Evolutionary conservation across 2,888 invertebrate species (phyloP).

Genomic region (Ophion costatus): DNA sequence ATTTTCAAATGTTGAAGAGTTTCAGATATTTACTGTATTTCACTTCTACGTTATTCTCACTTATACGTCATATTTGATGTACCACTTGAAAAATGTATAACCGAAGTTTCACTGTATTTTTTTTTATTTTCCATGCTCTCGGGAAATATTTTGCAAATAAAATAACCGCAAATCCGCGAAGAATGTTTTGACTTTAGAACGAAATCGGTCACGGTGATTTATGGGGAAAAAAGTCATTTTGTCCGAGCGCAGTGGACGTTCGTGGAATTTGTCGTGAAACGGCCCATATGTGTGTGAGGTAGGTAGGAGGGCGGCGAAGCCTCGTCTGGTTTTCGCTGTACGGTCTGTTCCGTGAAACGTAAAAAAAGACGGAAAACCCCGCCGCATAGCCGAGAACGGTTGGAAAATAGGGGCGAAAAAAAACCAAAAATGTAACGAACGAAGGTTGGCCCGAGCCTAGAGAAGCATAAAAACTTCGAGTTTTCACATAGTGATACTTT

Average conservation of each 20-base stretch:
- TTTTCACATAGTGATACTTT: constrained; percentile 17
- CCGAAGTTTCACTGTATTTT: too few relatives aligned
- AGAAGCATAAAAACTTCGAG: constrained; percentile 31
- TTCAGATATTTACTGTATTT: too few relatives aligned
- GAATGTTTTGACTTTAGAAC: too few relatives aligned
- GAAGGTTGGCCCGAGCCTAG: constrained; percentile 12
- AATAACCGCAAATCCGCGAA: background rate
- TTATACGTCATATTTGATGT: too few relatives aligned
- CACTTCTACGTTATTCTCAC: too few relatives aligned
- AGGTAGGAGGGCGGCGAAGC: constrained; percentile 35
- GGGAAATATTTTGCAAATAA: background rate
- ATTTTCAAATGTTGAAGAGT: too few relatives aligned
- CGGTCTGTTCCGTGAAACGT: constrained; percentile 51
- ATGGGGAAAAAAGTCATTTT: background rate
- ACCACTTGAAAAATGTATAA: too few relatives aligned
- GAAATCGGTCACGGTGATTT: too few relatives aligned
- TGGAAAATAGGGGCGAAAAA: constrained; percentile 9
- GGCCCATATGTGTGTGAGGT: constrained; percentile 3
- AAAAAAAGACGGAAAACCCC: constrained; percentile 18
- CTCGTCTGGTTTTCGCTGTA: constrained; percentile 25
- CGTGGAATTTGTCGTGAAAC: background rate
- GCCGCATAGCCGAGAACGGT: background rate
- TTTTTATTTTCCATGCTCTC: too few relatives aligned
- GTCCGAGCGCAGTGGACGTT: too few relatives aligned
- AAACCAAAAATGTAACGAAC: constrained; percentile 23